phyloP scores from a whole-genome alignment of 37 sponge, comb jelly and placozoan genomes.

The Mnemiopsis leidyi region DNA sequence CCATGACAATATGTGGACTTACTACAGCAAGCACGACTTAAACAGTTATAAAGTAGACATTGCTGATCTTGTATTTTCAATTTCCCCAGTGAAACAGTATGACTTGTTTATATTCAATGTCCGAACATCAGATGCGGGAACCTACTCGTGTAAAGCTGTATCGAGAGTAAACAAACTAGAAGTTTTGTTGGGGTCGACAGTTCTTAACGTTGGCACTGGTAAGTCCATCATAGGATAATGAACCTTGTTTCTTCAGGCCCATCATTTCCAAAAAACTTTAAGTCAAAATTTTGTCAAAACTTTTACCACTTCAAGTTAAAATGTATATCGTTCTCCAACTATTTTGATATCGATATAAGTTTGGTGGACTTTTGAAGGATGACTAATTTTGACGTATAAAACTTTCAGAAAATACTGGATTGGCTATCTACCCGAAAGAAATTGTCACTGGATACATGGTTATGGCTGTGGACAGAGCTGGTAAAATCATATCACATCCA shows the following conservation, averaged over 20 bases:
- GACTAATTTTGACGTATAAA: too few relatives aligned
- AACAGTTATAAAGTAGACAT: neutral
- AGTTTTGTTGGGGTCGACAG: slow-evolving; percentile 8
- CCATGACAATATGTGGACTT: slow-evolving; percentile 24
- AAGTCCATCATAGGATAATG: too few relatives aligned
- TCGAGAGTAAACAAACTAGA: neutral
- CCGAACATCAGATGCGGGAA: neutral
- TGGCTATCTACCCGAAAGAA: too few relatives aligned
- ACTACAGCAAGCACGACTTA: neutral
- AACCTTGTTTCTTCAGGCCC: too few relatives aligned
- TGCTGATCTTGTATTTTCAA: neutral
- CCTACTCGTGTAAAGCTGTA: slow-evolving; percentile 16
- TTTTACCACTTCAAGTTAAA: too few relatives aligned
- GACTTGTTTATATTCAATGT: neutral
- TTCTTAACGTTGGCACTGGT: neutral
- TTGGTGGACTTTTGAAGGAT: too few relatives aligned
- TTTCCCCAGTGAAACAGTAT: neutral
- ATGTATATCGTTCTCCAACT: too few relatives aligned
- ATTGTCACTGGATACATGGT: slow-evolving; percentile 19
- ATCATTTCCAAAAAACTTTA: too few relatives aligned
- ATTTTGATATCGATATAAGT: too few relatives aligned
- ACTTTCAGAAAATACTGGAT: too few relatives aligned
- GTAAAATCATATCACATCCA: neutral
- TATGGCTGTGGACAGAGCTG: neutral
- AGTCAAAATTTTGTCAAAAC: too few relatives aligned